Base-by-base conservation (phyloP, 2,888 invertebrate species). In the Acanthacorydalis orientalis region DNA sequence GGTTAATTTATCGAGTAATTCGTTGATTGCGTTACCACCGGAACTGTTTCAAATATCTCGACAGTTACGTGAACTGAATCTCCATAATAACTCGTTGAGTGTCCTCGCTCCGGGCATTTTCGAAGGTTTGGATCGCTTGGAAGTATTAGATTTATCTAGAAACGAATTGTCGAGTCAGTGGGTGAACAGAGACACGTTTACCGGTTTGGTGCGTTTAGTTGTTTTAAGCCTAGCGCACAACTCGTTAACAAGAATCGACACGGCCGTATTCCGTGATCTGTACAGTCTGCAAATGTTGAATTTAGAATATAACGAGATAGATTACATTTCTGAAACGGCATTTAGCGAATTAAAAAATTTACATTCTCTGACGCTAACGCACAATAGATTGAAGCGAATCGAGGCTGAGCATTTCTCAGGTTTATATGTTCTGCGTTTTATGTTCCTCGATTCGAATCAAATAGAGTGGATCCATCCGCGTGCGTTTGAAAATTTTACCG, bases 1-100 rank as follows among this genome's bases (percentile, higher is more conserved):
- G 45, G 68, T 90, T 35, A 87, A 89, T 67, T 65, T 89, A 57
- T 83, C 86, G 32, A 81, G 81, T 56, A 90, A 90, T 64, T 75
- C 77, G 52, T 67, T 90, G 55, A 78, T 78, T 35, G 80, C 81
- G 8, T 67, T 89, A 54, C 87, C 88, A 7, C 80, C 84, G 34
- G 83, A 83, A 60, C 67, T 87, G 60, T 84, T 89, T 60, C 75
- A 80, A 57, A 77, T 78, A 38, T 79, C 80, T n/a, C 70, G 76
- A 52, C 78, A 81, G 54, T 69, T 87, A 41, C 74, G 77, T 50
- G 79, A 83, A 62, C 70, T 87, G 54, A 77, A 83, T 57, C 69
- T 86, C 46, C 78, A 81, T 57, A 86, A 86, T 60, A 88, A 88
- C 61, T 79, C 83, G 8, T 61, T 88, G 38, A 75, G 78, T 53